Conservation (phyloP, 2,888 invertebrate species). For the Aphodius granarius region DNA sequence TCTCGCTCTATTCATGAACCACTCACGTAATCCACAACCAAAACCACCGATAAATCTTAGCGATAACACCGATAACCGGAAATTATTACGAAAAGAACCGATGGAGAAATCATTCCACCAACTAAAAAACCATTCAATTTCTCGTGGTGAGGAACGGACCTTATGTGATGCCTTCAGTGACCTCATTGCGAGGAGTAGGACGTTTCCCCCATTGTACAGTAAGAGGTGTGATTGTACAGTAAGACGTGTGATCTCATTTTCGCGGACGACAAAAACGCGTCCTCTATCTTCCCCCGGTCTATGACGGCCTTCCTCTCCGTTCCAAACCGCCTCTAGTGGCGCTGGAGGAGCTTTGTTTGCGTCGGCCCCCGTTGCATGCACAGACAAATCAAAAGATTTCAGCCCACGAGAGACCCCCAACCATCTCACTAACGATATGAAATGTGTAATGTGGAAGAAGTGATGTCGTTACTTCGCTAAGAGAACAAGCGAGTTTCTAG, state of each 20-base stretch:
- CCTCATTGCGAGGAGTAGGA: not conserved
- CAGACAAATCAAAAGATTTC: not conserved
- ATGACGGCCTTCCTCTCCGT: not conserved
- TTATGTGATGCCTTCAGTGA: not conserved
- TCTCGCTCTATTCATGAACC: no score
- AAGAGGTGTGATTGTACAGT: not conserved
- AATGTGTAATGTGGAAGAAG: not conserved
- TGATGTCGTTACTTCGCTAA: not conserved
- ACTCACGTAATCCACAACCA: no score
- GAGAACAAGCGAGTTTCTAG: not conserved
- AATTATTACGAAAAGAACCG: no score
- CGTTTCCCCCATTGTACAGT: not conserved
- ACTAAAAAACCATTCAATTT: not conserved
- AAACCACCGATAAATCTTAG: no score
- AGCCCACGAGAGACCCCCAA: not conserved
- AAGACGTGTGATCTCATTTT: not conserved
- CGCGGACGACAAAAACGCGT: not conserved
- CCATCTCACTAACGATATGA: not conserved
- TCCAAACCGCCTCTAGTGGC: not conserved
- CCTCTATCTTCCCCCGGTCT: not conserved
- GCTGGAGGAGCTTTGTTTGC: not conserved
- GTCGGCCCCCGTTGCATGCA: not conserved
- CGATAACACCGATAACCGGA: no score
- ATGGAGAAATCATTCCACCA: not conserved
- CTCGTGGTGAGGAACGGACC: not conserved